Percentiles rank a stretch among this genome's conserved stretches.
These are phyloP conservation scores for Dascyllus trimaculatus DNA, from an alignment of 2,113 vertebrate genomes.

Conservation along the genomic window DNA sequence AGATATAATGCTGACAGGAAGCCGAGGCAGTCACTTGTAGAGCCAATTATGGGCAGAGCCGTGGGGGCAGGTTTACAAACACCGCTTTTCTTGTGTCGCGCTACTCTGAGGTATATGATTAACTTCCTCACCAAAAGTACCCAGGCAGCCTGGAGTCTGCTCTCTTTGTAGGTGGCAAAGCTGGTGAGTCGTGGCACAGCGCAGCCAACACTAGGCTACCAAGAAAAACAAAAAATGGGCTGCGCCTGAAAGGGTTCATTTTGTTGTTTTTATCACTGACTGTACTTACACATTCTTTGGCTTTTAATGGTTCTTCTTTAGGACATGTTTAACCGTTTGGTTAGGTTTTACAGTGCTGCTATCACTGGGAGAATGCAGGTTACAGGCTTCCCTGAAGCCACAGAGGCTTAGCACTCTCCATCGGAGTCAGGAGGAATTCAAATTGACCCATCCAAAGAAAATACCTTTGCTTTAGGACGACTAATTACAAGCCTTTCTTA, in stretches of 20 bases:
- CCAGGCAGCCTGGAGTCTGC: conserved; percentile 70
- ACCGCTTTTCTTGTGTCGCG: conserved; percentile 80
- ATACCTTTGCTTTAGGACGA: conserved; percentile 70
- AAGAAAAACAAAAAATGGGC: conserved; percentile 52
- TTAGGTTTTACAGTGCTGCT: conserved; percentile 70
- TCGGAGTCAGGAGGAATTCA: conserved; percentile 70
- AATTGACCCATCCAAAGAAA: conserved; percentile 68
- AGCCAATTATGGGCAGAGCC: conserved; percentile 80
- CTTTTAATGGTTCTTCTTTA: conserved; percentile 68
- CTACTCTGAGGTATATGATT: conserved; percentile 86
- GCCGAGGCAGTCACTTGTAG: conserved; percentile 87
- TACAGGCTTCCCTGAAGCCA: conserved; percentile 63
- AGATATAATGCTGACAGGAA: conserved; percentile 89
- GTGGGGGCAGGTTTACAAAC: conserved; percentile 84
- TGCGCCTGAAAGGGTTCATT: conserved; percentile 43
- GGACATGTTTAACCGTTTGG: conserved; percentile 65
- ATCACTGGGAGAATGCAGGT: conserved; percentile 70
- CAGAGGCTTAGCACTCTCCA: conserved; percentile 47
- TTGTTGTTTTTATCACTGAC: conserved; percentile 56
- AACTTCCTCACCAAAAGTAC: conserved; percentile 84
- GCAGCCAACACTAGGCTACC: conserved; percentile 38
- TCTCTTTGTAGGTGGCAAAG: conserved; percentile 76
- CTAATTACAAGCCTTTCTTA: conserved; percentile 77
- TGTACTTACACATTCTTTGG: conserved; percentile 69
- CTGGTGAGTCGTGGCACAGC: conserved; percentile 70